Evolutionary conservation across 2,113 vertebrate species (phyloP).

Genomic region (Verasper variegatus): DNA sequence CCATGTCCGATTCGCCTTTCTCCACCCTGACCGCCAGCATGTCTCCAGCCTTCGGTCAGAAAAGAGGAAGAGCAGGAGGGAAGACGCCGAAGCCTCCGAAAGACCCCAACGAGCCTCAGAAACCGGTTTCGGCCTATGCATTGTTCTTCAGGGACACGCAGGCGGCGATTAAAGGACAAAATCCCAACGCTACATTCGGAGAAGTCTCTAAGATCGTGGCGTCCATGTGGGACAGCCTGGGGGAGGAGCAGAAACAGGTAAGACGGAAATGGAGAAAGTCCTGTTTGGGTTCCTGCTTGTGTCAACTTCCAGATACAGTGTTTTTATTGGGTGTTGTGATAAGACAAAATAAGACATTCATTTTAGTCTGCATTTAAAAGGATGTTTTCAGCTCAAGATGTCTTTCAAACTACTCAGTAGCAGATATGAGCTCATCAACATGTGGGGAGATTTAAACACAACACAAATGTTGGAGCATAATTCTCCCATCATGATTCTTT

Average conservation of each 20-base stretch:
- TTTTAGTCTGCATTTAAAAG: too few relatives aligned
- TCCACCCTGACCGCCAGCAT: conserved; percentile 41
- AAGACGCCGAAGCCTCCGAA: conserved; percentile 81
- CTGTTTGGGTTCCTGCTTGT: not conserved
- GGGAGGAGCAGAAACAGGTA: conserved; percentile 94
- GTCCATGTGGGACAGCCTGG: conserved; percentile 95
- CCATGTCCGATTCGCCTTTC: conserved; percentile 58
- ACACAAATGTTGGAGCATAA: too few relatives aligned
- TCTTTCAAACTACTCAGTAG: too few relatives aligned
- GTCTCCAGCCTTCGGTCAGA: conserved; percentile 58
- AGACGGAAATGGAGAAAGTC: not conserved
- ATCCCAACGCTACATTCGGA: conserved; percentile 91
- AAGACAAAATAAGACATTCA: too few relatives aligned
- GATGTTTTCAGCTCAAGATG: too few relatives aligned
- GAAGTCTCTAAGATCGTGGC: conserved; percentile 95
- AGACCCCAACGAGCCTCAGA: conserved; percentile 91
- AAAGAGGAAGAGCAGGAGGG: conserved; percentile 73
- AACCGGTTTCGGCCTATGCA: conserved; percentile 91
- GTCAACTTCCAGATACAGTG: too few relatives aligned
- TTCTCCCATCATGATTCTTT: too few relatives aligned
- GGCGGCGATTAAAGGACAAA: conserved; percentile 93
- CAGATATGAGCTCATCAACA: too few relatives aligned
- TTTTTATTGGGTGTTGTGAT: too few relatives aligned
- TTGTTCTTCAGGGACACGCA: conserved; percentile 94
- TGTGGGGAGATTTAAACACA: too few relatives aligned